Evolutionary conservation across 2,888 invertebrate genomes (phyloP).

Genomic region (Orthonychiurus folsomi): DNA sequence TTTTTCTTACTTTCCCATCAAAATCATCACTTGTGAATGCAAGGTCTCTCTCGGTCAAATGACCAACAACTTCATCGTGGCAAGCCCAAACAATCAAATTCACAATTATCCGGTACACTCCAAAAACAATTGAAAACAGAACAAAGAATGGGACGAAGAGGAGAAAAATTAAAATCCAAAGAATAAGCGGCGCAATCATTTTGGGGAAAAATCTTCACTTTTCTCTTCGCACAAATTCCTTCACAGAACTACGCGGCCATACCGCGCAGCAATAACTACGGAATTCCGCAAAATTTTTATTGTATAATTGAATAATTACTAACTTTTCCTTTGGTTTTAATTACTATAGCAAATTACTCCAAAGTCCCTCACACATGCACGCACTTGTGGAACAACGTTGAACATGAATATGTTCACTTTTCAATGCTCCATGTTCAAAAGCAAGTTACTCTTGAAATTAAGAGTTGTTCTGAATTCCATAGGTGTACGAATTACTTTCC

Average conservation of each 20-base stretch:
- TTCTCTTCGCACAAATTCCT: background rate
- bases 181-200: conserved; percentile 37
- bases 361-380: background rate
- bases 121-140: conserved; percentile 28
- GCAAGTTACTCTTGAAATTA: too few relatives aligned
- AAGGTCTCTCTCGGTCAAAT: conserved; percentile 35
- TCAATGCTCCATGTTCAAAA: too few relatives aligned
- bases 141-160: conserved; percentile 32
- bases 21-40: conserved; percentile 38
- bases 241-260: too few relatives aligned
- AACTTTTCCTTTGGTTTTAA: background rate
- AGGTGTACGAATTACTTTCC: too few relatives aligned
- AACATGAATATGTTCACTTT: too few relatives aligned
- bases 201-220: conserved; percentile 4
- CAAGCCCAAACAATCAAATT: conserved; percentile 26
- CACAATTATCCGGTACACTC: conserved; percentile 32
- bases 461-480: too few relatives aligned
- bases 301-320: too few relatives aligned
- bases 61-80: conserved; percentile 26
- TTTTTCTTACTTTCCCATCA: conserved; percentile 35
- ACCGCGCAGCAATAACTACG: too few relatives aligned
- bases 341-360: background rate
- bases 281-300: too few relatives aligned
- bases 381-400: too few relatives aligned
- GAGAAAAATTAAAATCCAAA: conserved; percentile 37